Percentiles rank a stretch among this genome's conserved stretches.
Conservation (phyloP, 1,140 invertebrate species). For the Ooceraea biroi region DNA sequence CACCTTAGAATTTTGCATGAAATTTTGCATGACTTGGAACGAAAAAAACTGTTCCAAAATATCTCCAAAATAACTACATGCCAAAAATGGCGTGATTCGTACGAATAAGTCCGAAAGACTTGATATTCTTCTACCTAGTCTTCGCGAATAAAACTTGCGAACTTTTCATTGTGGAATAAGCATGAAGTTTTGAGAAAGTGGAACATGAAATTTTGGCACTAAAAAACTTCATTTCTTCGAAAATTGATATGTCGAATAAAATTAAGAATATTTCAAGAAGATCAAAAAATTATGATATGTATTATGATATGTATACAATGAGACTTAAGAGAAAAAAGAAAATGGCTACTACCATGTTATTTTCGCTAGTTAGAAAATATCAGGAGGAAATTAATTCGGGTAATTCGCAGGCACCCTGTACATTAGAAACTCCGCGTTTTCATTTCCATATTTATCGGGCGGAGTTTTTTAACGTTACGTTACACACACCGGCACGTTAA, state of each 20-base stretch:
- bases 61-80: no score
- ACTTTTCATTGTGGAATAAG: no score
- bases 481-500: constrained; percentile 39
- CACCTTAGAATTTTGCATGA: not conserved
- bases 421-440: constrained; percentile 52
- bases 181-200: no score
- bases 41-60: no score
- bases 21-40: not conserved
- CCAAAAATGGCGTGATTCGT: no score
- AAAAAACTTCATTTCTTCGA: no score
- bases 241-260: no score
- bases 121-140: no score
- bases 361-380: constrained; percentile 4
- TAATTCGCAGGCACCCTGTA: constrained; percentile 53
- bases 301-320: not conserved
- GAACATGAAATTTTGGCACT: no score
- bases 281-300: not conserved
- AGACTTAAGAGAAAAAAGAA: not conserved
- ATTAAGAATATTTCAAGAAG: not conserved
- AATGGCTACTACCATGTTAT: constrained; percentile 2
- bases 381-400: constrained; percentile 30
- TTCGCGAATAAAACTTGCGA: no score
- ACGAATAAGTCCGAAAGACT: no score
- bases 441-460: constrained; percentile 60
- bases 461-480: constrained; percentile 45